Evolutionary conservation across 2,888 invertebrate genomes (phyloP).

Genomic region (Mactromeris polynyma): DNA sequence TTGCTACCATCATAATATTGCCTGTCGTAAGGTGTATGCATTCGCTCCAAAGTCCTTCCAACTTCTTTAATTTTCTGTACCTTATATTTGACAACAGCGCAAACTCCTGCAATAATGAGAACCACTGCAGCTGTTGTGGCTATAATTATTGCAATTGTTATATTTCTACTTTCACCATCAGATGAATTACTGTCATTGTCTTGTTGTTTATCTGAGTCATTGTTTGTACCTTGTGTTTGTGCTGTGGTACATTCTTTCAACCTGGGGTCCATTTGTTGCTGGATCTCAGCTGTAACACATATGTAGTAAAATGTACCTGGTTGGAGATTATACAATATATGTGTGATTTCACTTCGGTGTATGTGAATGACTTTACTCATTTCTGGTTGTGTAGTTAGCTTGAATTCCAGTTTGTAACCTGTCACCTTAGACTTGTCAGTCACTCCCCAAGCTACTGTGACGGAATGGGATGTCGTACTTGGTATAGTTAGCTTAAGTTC

Average conservation of each 20-base stretch:
- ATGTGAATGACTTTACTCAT: constrained; percentile 22
- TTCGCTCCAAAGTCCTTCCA: constrained; percentile 33
- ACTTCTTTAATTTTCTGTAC: constrained; percentile 56
- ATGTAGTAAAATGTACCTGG: constrained; percentile 54
- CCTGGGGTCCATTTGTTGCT: background rate
- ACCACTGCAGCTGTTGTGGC: constrained; percentile 47
- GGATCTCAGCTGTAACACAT: constrained; percentile 62
- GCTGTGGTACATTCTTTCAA: constrained; percentile 47
- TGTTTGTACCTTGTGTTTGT: constrained; percentile 41
- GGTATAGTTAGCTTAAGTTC: constrained; percentile 44
- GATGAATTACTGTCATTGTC: background rate
- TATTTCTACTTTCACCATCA: constrained; percentile 40
- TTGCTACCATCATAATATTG: constrained; percentile 15
- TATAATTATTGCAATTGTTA: constrained; percentile 49
- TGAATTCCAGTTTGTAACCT: constrained; percentile 58
- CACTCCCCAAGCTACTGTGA: constrained; percentile 54
- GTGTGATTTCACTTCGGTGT: constrained; percentile 40
- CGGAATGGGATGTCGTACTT: constrained; percentile 38
- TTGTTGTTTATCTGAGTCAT: background rate
- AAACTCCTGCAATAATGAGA: constrained; percentile 54
- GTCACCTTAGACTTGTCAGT: constrained; percentile 37
- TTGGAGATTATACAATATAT: constrained; percentile 40
- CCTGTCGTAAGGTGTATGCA: background rate
- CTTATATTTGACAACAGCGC: constrained; percentile 63
- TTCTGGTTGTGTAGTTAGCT: constrained; percentile 28